Conservation (phyloP, 2,113 vertebrate genomes). For the Gambusia affinis region DNA sequence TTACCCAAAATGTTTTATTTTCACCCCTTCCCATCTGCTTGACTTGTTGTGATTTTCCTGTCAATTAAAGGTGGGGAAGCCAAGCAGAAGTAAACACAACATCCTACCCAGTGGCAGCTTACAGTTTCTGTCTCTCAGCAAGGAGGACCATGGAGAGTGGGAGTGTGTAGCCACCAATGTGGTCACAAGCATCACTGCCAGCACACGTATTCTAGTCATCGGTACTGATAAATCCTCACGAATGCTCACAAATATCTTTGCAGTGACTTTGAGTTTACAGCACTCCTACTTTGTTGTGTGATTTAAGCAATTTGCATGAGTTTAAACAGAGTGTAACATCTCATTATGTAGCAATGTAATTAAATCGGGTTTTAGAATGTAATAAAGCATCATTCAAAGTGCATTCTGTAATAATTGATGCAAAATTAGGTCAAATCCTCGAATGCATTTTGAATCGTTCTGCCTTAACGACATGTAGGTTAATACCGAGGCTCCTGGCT, state of each 20-base stretch:
- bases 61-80: constrained; percentile 92
- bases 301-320: constrained; percentile 26
- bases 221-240: constrained; percentile 77
- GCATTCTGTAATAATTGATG: too few relatives aligned
- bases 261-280: constrained; percentile 22
- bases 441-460: too few relatives aligned
- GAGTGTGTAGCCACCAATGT: constrained; percentile 98
- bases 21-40: neutral
- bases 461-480: too few relatives aligned
- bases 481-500: too few relatives aligned
- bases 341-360: too few relatives aligned
- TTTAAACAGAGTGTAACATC: neutral
- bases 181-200: constrained; percentile 99
- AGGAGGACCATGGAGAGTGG: constrained; percentile 99
- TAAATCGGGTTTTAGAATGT: too few relatives aligned
- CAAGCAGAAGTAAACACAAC: constrained; percentile 98
- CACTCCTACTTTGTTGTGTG: constrained; percentile 11
- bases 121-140: constrained; percentile 96
- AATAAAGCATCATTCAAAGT: too few relatives aligned
- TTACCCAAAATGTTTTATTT: neutral
- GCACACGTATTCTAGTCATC: constrained; percentile 95
- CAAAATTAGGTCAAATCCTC: too few relatives aligned
- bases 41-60: constrained; percentile 34
- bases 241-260: constrained; percentile 6
- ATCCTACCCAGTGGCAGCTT: constrained; percentile 94